Percentiles rank a stretch among this genome's conserved stretches.
Conservation (phyloP, 1,140 invertebrate genomes). For the Galendromus occidentalis region DNA sequence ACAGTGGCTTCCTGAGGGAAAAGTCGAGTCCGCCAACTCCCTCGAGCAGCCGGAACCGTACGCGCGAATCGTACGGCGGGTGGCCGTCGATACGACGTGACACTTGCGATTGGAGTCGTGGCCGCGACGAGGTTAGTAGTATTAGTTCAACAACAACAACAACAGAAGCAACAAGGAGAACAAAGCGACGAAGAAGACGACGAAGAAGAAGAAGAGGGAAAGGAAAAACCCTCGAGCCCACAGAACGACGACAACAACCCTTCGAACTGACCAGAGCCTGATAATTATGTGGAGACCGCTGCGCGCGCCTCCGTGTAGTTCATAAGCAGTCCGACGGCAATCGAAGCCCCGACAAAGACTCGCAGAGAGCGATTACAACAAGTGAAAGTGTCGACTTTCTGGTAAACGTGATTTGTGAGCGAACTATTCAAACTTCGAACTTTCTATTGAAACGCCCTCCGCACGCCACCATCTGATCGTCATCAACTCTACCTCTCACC, state of each 20-base stretch:
- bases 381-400: too few relatives aligned
- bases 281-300: neutral
- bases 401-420: too few relatives aligned
- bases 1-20: neutral
- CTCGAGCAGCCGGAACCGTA: neutral
- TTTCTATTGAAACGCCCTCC: too few relatives aligned
- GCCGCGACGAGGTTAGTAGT: neutral
- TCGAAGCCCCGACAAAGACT: neutral
- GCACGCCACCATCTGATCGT: too few relatives aligned
- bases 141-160: neutral
- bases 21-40: neutral
- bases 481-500: too few relatives aligned
- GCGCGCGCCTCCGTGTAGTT: neutral
- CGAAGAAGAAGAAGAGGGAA: neutral
- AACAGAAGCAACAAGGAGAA: neutral
- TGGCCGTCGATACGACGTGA: neutral
- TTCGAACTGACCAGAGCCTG: neutral
- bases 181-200: neutral
- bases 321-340: neutral
- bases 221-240: too few relatives aligned
- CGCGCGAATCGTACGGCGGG: neutral
- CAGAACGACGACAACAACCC: neutral
- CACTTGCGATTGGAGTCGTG: neutral
- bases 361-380: neutral
- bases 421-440: too few relatives aligned